Percentiles rank a stretch among this genome's conserved stretches.
Conservation (phyloP, 2,888 invertebrate species). For the Orchesellides sinensis region DNA sequence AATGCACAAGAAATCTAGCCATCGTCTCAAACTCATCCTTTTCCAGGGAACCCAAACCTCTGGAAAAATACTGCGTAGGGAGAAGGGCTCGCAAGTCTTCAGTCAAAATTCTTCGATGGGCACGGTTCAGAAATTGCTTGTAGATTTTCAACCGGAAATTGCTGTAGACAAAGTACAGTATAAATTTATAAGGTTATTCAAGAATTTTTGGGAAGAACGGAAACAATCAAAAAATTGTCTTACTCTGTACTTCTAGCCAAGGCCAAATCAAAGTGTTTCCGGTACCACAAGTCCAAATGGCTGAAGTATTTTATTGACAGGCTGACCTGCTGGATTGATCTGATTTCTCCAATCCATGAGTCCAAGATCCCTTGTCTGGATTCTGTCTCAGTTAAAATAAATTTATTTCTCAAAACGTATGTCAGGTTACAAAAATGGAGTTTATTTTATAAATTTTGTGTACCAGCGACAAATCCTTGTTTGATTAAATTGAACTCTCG, state of each 20-base stretch:
- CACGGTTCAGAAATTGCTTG: conserved; percentile 30
- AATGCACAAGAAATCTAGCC: not conserved
- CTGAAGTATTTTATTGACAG: conserved; percentile 36
- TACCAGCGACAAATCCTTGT: no score
- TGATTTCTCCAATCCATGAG: not conserved
- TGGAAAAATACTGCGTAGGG: not conserved
- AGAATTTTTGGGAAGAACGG: not conserved
- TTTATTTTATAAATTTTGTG: no score
- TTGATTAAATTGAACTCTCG: no score
- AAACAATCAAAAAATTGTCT: not conserved
- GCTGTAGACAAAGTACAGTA: not conserved
- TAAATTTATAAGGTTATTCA: not conserved
- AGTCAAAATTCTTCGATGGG: not conserved
- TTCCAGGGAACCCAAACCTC: not conserved
- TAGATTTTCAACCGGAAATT: conserved; percentile 26
- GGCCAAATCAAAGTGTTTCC: conserved; percentile 1
- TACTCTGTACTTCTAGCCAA: conserved; percentile 12
- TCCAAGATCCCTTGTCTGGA: not conserved
- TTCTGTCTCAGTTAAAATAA: no score
- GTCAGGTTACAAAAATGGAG: no score
- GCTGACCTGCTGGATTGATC: not conserved
- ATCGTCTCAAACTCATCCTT: not conserved
- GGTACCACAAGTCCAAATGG: conserved; percentile 21
- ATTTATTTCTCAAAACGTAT: no score
- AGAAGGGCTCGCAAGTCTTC: not conserved